phyloP scores from a whole-genome alignment of 2,888 invertebrate genomes.

The Aelia acuminata region DNA sequence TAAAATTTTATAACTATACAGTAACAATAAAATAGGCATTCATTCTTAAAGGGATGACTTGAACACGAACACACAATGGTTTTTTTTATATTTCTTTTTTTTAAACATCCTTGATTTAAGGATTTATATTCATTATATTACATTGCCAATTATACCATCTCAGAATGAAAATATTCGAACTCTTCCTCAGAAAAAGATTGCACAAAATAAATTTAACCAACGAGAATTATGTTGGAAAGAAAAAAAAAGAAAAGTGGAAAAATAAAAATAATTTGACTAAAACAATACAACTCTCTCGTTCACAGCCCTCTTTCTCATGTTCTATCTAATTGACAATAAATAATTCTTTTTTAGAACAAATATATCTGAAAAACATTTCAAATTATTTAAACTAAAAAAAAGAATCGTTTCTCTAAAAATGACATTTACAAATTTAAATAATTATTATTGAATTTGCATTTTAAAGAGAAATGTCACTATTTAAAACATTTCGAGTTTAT shows the following conservation, averaged over 20 bases:
- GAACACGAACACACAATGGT: constrained; percentile 51
- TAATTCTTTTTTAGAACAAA: constrained; percentile 46
- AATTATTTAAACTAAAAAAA: constrained; percentile 36
- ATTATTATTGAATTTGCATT: neutral
- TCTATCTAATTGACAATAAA: constrained; percentile 58
- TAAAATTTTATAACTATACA: constrained; percentile 64
- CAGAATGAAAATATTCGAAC: neutral
- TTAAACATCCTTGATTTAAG: neutral
- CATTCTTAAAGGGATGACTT: constrained; percentile 55
- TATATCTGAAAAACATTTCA: constrained; percentile 11
- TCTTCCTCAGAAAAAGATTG: neutral
- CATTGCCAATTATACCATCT: neutral
- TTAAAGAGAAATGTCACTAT: neutral
- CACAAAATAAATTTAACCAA: constrained; percentile 29
- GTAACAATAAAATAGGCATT: constrained; percentile 63
- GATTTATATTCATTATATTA: neutral
- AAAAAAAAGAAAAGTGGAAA: neutral
- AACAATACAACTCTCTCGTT: constrained; percentile 56
- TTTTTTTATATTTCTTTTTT: neutral
- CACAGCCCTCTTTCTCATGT: constrained; percentile 60
- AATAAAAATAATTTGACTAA: constrained; percentile 54
- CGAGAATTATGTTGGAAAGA: neutral
- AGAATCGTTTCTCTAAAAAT: neutral
- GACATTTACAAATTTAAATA: constrained; percentile 8
- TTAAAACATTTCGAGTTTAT: constrained; percentile 6